Base-by-base conservation (phyloP, 2,113 vertebrate genomes). In the Melanocharis versteri region DNA sequence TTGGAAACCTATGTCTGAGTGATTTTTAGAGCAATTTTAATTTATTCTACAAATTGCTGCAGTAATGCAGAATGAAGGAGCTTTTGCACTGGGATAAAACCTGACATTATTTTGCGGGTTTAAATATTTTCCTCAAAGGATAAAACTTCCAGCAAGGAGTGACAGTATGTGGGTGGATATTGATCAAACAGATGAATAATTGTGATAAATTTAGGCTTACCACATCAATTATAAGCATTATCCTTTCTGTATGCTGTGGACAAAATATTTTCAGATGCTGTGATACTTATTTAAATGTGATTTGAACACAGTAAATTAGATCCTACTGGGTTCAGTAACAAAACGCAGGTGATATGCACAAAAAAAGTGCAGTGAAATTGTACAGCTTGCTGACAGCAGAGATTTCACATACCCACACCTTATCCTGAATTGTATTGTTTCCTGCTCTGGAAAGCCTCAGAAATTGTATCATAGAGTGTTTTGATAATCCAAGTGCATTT, bases 161-260 rank as follows among this genome's bases (percentile, higher is more conserved):
- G 82, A 88, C 80, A 83, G n/a, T 50, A 17, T 40, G 45, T 77
- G 61, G 37, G 45, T 70, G 10, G 58, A 54, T 75, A 60, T 89
- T 92, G 47, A 91, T 89, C 80, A 94, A 94, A 86, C 47, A 94
- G 50, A 57, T 92, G 69, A 93, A 84, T 89, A 93, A 89, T 47
- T 82, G 20, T 73, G 71, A 79, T 75, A 82, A 91, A 80, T 89
- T 78, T 88, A 81, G 28, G 48, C 45, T 88, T 83, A 68, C 30
- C n/a, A 47, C 42, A 69, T 77, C 33, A 83, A 13, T 75, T 89
- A 37, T 39, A 70, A 79, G 20, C 33, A 83, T 31, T 68, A 60
- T 89, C 42, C 13, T 79, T 94, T 90, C 51, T 28, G 6, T 58
- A 27, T 70, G 40, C 15, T 61, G 35, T 15, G 13, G 85, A 72